Percentiles rank a stretch among this genome's conserved stretches.
Evolutionary conservation across 1,140 invertebrate species (phyloP).

Genomic region (Euwallacea similis): DNA sequence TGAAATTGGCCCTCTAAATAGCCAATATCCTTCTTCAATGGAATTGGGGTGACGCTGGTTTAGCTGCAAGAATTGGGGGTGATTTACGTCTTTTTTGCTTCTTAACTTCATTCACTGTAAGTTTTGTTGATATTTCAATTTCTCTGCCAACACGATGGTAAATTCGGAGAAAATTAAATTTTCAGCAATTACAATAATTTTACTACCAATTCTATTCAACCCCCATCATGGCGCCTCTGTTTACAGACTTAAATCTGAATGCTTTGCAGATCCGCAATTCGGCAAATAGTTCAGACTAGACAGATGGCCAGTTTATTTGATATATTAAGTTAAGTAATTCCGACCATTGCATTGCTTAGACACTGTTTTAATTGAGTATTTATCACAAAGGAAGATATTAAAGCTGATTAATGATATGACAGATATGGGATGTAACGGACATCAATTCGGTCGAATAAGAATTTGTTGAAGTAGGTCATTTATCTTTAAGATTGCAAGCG

Average conservation of each 20-base stretch:
- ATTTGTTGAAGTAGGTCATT: conserved; percentile 5
- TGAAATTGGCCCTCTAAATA: conserved; percentile 23
- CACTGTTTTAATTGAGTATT: conserved; percentile 4
- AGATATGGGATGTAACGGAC: background rate
- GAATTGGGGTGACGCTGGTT: background rate
- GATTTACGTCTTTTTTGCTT: background rate
- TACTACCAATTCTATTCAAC: too few relatives aligned
- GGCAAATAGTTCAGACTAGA: background rate
- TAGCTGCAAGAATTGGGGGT: background rate
- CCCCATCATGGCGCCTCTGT: too few relatives aligned
- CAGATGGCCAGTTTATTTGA: background rate
- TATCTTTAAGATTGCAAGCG: conserved; percentile 5
- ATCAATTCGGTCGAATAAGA: conserved; percentile 6
- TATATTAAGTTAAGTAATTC: background rate
- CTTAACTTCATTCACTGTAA: background rate
- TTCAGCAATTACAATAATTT: too few relatives aligned
- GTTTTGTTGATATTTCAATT: too few relatives aligned
- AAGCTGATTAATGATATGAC: conserved; percentile 17
- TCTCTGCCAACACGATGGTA: too few relatives aligned
- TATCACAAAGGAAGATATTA: conserved; percentile 3
- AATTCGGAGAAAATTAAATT: too few relatives aligned
- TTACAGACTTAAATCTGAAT: background rate
- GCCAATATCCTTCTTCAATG: conserved; percentile 19
- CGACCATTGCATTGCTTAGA: background rate
- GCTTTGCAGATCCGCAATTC: background rate